Base-by-base conservation (phyloP, 1,140 invertebrate genomes). In the Listronotus oregonensis region DNA sequence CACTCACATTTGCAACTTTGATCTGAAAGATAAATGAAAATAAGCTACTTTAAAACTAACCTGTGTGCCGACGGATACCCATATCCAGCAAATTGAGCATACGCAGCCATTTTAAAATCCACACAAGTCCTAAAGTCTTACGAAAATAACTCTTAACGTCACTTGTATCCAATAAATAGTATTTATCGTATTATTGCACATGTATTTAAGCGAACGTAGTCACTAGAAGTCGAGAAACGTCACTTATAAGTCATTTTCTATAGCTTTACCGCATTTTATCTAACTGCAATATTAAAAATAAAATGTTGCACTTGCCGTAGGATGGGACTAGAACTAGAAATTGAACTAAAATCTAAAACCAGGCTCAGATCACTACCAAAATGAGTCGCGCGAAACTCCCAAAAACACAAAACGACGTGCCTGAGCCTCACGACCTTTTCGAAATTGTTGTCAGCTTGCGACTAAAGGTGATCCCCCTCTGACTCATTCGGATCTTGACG, bases 51-150 rank as follows among this genome's bases (percentile, higher is more conserved):
- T 3, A 4, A 1, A 9, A 67, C 80, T 82, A 83, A 90, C 89
- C 89, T 91, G 89, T 66, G 89, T 89, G 89, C 87, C 81, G 89
- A 84, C 81, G 89, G 86, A 83, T 91, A 91, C 56, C 88, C 85
- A 79, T 92, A 92, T 81, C 89, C 88, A 14, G 56, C 57, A 82
- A 91, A 92, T 82, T 92, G 90, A 77, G 89, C 85, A 82, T 91
- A 92, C 70, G 89, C 88, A 77, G 90, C 90, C 90, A 92, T 92
- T 61, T 61, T 44, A 58, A 47, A 56, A 56, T 54, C 50, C 62
- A 44, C 42, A n/a, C 79, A 73, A 56, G n/a, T 34, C 37, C 52
- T 21, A 43, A 56, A 43, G 54, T 56, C n/a, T 18, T 43, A 17
- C 11, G 3, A 9, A 6, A 49, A 18, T 12, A 21, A 49, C 46